phyloP scores from a whole-genome alignment of 2,888 invertebrate species.

The Dolomedes plantarius region DNA sequence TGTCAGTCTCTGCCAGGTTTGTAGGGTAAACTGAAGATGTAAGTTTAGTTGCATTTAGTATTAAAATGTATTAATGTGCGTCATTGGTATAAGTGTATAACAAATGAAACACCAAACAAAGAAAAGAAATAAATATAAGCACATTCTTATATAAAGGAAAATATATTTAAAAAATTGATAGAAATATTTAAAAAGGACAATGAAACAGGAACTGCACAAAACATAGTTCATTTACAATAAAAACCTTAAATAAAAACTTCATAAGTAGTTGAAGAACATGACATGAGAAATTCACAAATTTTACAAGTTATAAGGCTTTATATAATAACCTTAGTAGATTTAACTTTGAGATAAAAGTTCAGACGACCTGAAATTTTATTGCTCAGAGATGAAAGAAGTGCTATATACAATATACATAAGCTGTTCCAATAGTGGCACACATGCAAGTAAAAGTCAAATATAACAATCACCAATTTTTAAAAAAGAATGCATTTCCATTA shows the following conservation, averaged over 20 bases:
- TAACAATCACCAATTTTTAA: not conserved
- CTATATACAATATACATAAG: conserved; percentile 30
- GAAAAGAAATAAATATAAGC: conserved; percentile 8
- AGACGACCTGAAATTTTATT: conserved; percentile 16
- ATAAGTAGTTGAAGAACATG: conserved; percentile 36
- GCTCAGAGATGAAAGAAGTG: conserved; percentile 16
- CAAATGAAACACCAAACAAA: no score
- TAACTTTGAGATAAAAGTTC: conserved; percentile 22
- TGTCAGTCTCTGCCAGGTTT: no score
- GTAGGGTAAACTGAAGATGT: no score
- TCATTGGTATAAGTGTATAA: no score
- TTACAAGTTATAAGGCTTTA: not conserved
- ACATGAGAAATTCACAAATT: conserved; percentile 6
- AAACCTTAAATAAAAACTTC: conserved; percentile 59
- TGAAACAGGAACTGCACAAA: conserved; percentile 49
- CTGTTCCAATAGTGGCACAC: conserved; percentile 11
- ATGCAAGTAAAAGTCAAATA: conserved; percentile 10
- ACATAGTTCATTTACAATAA: conserved; percentile 42
- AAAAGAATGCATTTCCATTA: not conserved
- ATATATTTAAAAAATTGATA: conserved; percentile 69
- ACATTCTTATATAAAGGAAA: conserved; percentile 57
- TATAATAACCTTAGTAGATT: not conserved
- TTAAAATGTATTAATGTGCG: no score
- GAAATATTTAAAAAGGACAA: conserved; percentile 67
- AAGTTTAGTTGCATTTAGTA: no score